A percentile compares a stretch with the other conserved stretches of the same genome.
Conservation (phyloP, 2,888 invertebrate species). For the Orgyia antiqua region DNA sequence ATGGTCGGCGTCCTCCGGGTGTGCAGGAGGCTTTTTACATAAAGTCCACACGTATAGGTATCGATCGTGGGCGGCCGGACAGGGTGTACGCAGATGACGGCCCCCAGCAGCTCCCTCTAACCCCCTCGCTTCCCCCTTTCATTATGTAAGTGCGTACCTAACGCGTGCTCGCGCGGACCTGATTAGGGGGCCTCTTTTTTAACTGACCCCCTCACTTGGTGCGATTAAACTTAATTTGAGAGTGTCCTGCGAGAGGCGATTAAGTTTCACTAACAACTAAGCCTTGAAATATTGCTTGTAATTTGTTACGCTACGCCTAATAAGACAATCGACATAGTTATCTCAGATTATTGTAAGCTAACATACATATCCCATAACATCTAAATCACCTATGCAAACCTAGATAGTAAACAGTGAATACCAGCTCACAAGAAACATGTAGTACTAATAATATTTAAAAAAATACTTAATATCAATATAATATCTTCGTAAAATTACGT, state of each 20-base stretch:
- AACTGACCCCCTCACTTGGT: slow-evolving; percentile 74
- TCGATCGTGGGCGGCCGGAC: slow-evolving; percentile 75
- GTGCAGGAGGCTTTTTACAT: slow-evolving; percentile 78
- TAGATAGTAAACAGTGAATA: too few species aligned
- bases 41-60: slow-evolving; percentile 78
- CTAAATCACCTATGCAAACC: too few species aligned
- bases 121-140: slow-evolving; percentile 70
- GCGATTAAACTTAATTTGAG: slow-evolving; percentile 74
- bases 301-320: slow-evolving; percentile 27
- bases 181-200: slow-evolving; percentile 76
- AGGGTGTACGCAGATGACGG: slow-evolving; percentile 77
- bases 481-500: too few species aligned
- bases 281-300: slow-evolving; percentile 30
- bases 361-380: too few species aligned
- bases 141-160: slow-evolving; percentile 77
- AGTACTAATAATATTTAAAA: too few species aligned
- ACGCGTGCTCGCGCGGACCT: slow-evolving; percentile 76
- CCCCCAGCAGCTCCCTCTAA: slow-evolving; percentile 47
- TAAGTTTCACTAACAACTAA: slow-evolving; percentile 47
- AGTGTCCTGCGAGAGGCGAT: slow-evolving; percentile 55
- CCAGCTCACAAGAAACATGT: too few species aligned
- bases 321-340: slow-evolving; percentile 16
- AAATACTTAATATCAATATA: too few species aligned
- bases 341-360: too few species aligned
- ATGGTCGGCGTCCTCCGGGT: slow-evolving; percentile 74